Percentiles rank a stretch among this genome's conserved stretches.
These are phyloP conservation scores for Zaprionus vittiger DNA, from an alignment of 1,140 invertebrate genomes.

Conservation along the genomic window DNA sequence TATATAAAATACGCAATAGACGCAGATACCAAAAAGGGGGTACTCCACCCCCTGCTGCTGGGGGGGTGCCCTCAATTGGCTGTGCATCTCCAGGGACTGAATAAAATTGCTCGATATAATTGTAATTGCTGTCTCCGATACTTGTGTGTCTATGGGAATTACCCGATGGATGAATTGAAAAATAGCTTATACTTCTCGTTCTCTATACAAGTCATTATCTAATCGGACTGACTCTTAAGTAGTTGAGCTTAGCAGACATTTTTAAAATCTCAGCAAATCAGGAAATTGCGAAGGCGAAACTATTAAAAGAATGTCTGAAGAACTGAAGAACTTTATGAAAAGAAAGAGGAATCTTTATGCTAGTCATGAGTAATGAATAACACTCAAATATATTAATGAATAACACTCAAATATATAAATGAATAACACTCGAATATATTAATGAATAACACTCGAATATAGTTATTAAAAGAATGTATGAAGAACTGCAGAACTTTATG, in stretches of 20 bases:
- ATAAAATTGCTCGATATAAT: conserved; percentile 8
- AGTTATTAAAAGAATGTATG: too few relatives aligned
- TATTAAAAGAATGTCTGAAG: neutral
- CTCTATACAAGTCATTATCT: neutral
- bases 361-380: too few relatives aligned
- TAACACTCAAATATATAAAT: too few relatives aligned
- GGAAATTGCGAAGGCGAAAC: neutral
- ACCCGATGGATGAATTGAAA: neutral
- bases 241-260: neutral
- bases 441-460: too few relatives aligned
- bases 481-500: too few relatives aligned
- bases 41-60: neutral
- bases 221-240: neutral
- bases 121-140: neutral
- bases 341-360: too few relatives aligned
- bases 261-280: neutral
- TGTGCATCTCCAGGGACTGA: neutral
- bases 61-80: neutral
- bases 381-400: too few relatives aligned
- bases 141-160: neutral
- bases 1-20: conserved; percentile 18
- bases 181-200: neutral
- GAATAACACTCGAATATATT: too few relatives aligned
- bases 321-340: too few relatives aligned
- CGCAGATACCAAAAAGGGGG: neutral